A percentile compares a stretch with the other conserved stretches of the same genome.
These are phyloP conservation scores for Ophion costatus DNA, from an alignment of 2,888 invertebrate species.

Conservation along the genomic window DNA sequence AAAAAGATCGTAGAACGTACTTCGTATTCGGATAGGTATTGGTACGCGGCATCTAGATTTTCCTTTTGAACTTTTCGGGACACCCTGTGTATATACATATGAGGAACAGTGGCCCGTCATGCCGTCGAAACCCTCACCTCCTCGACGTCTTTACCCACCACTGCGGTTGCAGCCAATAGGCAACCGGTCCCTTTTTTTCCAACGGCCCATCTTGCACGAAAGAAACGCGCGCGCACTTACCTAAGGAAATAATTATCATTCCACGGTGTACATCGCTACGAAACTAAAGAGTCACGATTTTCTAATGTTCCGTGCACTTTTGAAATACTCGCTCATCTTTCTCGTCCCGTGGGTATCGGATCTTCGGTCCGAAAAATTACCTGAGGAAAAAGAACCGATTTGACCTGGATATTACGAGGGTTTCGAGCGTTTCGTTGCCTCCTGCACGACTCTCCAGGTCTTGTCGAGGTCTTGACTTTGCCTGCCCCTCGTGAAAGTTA, in stretches of 20 bases:
- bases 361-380: too few relatives aligned
- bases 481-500: too few relatives aligned
- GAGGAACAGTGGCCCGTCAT: conserved; percentile 50
- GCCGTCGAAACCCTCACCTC: conserved; percentile 41
- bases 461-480: too few relatives aligned
- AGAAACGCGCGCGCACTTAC: too few relatives aligned
- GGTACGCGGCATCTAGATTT: background rate
- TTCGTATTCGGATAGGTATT: too few relatives aligned
- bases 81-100: conserved; percentile 11
- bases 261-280: background rate
- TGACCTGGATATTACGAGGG: too few relatives aligned
- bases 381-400: too few relatives aligned
- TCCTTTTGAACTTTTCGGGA: conserved; percentile 15
- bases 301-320: background rate
- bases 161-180: background rate
- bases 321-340: too few relatives aligned
- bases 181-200: conserved; percentile 9
- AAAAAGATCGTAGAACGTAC: too few relatives aligned
- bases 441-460: too few relatives aligned
- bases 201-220: background rate
- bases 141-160: background rate
- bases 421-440: too few relatives aligned
- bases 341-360: too few relatives aligned
- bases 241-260: background rate
- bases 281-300: conserved; percentile 11